Evolutionary conservation across 2,113 vertebrate species (phyloP), one percentile per base, ranked within the genome.

Genomic region (Micronycteris hirsuta): DNA sequence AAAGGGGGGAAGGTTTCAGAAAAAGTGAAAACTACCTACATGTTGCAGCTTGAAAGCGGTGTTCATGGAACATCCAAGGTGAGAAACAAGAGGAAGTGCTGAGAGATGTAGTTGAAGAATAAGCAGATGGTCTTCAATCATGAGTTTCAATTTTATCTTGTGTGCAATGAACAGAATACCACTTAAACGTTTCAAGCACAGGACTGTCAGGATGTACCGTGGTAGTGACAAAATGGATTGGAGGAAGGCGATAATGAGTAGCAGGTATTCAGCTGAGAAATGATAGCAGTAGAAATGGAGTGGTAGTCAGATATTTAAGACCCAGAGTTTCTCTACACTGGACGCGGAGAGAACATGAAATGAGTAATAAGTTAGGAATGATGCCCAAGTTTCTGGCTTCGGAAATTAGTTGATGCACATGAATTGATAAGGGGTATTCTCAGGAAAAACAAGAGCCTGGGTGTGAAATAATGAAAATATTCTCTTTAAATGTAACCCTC

Each of bases 391-490:
- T 85, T 91, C 38, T 86, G 38, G 22, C 20, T 76, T 73, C 47
- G 38, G 47, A 89, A 83, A 91, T 87, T 28, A 80, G 33, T 61
- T 83, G 43, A 84, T 5, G 19, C 58, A 63, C 68, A 94, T 7
- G 36, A 56, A 71, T 12, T 54, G 82, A 84, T 45, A 76, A 91
- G 22, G 10, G n/a, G 3, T 33, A 63, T 47, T 78, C 41, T 81
- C 41, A 91, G 54, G 45, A 89, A 76, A 65, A 54, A 78, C 41
- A 88, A 38, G n/a, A 73, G 43, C 47, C 36, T 16, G 19, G 67
- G 31, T 86, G 24, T 96, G 17, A 91, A 88, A 88, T n/a, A 90
- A 61, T 78, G 11, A 82, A 89, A 91, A 85, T 33, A 77, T 47
- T 65, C 19, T 22, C 28, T 80, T 93, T 91, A 93, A 90, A 33